These are phyloP conservation scores for Tympanoctomys barrerae DNA, from an alignment of 2,797 vertebrate species.

Conservation along the genomic window DNA sequence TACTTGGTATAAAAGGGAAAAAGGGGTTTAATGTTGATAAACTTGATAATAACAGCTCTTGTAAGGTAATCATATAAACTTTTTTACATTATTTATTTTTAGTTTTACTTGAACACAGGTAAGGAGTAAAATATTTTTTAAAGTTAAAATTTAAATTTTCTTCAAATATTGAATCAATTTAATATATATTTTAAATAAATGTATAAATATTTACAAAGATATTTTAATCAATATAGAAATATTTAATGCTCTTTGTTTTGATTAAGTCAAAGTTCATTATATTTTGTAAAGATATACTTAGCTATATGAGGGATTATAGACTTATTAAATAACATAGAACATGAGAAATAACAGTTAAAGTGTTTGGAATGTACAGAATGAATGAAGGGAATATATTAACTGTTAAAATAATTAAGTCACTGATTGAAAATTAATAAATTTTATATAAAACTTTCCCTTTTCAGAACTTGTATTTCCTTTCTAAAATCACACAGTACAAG, in stretches of 20 bases:
- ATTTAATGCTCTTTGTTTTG: background rate
- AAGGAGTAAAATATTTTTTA: background rate
- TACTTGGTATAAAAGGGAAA: background rate
- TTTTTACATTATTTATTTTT: background rate
- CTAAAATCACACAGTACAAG: background rate
- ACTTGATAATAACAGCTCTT: background rate
- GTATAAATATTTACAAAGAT: slow-evolving; percentile 30
- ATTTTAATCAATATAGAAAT: slow-evolving; percentile 25
- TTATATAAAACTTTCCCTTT: background rate
- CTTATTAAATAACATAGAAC: background rate
- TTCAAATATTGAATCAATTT: background rate
- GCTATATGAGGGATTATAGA: background rate
- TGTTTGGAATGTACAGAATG: background rate
- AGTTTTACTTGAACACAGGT: background rate
- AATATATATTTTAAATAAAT: background rate
- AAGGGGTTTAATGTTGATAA: background rate
- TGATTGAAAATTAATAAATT: background rate
- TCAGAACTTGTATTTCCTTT: background rate
- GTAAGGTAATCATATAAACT: background rate
- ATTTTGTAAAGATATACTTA: background rate
- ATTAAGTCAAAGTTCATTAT: background rate
- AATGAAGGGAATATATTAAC: background rate
- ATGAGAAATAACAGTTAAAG: background rate
- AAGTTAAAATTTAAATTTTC: background rate
- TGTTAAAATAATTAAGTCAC: background rate